Percentiles rank a stretch among this genome's conserved stretches.
Evolutionary conservation across 2,113 vertebrate species (phyloP).

Genomic region (Bettongia penicillata): DNA sequence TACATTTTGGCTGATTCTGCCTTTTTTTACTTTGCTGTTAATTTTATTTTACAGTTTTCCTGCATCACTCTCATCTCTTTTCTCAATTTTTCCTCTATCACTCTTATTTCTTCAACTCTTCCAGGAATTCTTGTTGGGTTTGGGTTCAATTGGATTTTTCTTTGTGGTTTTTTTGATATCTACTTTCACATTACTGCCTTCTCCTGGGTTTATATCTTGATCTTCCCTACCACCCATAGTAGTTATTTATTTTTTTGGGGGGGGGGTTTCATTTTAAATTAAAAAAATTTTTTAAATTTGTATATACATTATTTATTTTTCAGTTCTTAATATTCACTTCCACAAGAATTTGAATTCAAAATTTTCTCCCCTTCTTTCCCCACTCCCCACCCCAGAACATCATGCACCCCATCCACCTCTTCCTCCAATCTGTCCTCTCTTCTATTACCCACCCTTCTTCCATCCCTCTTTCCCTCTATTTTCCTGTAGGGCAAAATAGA

Average conservation of each 20-base stretch:
- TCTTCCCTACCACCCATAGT: neutral
- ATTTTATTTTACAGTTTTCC: neutral
- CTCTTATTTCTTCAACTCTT: neutral
- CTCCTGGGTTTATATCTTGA: neutral
- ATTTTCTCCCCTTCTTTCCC: too few species aligned
- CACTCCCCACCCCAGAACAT: too few species aligned
- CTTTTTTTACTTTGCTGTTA: neutral
- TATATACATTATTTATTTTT: too few species aligned
- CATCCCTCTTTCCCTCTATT: too few species aligned
- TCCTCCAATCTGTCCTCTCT: too few species aligned
- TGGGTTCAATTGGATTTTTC: neutral
- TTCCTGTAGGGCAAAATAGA: too few species aligned
- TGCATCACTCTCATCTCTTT: neutral
- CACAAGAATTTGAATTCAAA: too few species aligned
- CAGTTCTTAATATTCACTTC: too few species aligned
- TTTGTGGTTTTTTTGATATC: neutral
- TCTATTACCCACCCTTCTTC: too few species aligned
- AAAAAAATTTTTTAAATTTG: too few species aligned
- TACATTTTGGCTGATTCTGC: neutral
- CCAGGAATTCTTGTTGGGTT: neutral
- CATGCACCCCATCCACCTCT: too few species aligned
- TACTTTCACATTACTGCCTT: neutral
- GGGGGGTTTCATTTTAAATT: too few species aligned
- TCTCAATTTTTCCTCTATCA: neutral
- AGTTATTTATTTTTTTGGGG: neutral